Evolutionary conservation across 2,797 vertebrate genomes (phyloP).

Genomic region (Sebastes aleutianus): DNA sequence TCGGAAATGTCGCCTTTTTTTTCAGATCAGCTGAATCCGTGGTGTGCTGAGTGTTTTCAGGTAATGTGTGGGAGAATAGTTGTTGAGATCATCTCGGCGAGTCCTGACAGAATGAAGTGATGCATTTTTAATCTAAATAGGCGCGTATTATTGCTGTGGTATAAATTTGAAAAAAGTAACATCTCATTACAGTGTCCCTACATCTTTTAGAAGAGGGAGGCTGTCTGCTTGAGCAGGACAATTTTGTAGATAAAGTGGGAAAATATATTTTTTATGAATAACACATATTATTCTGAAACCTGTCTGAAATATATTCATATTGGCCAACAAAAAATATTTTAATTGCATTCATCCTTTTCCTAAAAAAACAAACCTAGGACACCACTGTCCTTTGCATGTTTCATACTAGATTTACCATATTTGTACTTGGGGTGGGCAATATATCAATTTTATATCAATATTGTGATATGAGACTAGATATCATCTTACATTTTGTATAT

Average conservation of each 20-base stretch:
- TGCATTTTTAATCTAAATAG: neutral
- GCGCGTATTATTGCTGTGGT: neutral
- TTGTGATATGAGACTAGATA: too few species aligned
- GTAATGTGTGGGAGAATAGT: neutral
- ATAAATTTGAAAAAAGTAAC: neutral
- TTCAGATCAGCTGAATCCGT: neutral
- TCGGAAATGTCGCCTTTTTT: slow-evolving; percentile 53
- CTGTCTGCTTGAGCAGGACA: neutral
- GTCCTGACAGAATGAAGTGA: neutral
- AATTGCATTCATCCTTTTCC: neutral
- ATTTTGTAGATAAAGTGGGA: neutral
- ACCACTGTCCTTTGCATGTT: neutral
- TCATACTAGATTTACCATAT: neutral
- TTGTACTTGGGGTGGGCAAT: neutral
- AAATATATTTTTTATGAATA: neutral
- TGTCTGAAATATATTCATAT: neutral
- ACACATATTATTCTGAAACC: neutral
- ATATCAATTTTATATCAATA: too few species aligned
- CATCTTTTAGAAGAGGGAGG: neutral
- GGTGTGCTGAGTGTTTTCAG: slow-evolving; percentile 6
- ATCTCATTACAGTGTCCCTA: neutral
- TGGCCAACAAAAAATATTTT: neutral
- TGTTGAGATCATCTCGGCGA: neutral
- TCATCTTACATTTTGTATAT: too few species aligned
- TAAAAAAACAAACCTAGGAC: neutral